Evolutionary conservation across 2,113 vertebrate species (phyloP).

Genomic region (Pleuronectes platessa): DNA sequence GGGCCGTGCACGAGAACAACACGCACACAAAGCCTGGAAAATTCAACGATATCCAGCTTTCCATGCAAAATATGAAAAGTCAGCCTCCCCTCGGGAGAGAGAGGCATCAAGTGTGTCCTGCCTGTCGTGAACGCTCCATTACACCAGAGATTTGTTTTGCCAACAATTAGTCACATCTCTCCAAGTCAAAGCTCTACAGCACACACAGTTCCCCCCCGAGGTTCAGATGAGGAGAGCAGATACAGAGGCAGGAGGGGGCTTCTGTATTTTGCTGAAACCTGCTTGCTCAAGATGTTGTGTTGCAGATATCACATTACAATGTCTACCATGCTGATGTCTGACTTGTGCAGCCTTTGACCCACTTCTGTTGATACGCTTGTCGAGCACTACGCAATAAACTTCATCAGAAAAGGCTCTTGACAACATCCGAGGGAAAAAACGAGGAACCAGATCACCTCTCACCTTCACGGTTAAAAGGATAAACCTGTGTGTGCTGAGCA

Average conservation of each 20-base stretch:
- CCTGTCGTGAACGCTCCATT: slow-evolving; percentile 36
- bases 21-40: slow-evolving; percentile 11
- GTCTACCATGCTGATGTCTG: background rate
- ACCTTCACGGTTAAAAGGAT: background rate
- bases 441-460: background rate
- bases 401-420: slow-evolving; percentile 14
- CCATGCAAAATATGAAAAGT: background rate
- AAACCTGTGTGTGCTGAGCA: background rate
- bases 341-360: background rate
- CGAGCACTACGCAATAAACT: slow-evolving; percentile 5
- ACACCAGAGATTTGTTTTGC: slow-evolving; percentile 52
- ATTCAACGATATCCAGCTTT: background rate
- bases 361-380: background rate
- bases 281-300: slow-evolving; percentile 1
- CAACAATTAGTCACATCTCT: slow-evolving; percentile 60
- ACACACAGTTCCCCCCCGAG: slow-evolving; percentile 11
- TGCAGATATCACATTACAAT: background rate
- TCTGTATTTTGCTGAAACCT: slow-evolving; percentile 4
- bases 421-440: background rate
- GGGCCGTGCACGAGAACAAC: background rate
- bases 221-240: slow-evolving; percentile 24
- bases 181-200: slow-evolving; percentile 31
- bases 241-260: background rate
- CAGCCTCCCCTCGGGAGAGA: slow-evolving; percentile 16
- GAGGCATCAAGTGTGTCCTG: background rate